Conservation (phyloP, 2,888 invertebrate species). For the Caenorhabditis sp. region DNA sequence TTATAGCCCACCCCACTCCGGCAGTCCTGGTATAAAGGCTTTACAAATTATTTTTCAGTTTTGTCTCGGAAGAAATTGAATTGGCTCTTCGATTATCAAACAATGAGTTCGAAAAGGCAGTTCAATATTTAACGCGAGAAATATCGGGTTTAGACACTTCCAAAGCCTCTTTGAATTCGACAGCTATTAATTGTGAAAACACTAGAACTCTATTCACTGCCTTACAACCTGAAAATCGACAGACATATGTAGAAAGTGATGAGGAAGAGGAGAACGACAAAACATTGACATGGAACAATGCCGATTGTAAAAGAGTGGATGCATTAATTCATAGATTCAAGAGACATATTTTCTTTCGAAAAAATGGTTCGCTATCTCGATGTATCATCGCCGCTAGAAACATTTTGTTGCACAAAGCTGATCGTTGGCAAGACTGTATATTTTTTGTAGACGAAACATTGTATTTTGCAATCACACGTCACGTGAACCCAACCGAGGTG, state of each 20-base stretch:
- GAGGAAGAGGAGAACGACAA: slow-evolving; percentile 21
- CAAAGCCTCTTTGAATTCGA: slow-evolving; percentile 5
- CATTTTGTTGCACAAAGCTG: slow-evolving; percentile 6
- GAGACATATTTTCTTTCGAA: slow-evolving; percentile 17
- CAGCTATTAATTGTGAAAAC: neutral
- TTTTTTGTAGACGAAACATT: slow-evolving; percentile 35
- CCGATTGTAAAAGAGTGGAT: slow-evolving; percentile 7
- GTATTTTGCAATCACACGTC: slow-evolving; percentile 17
- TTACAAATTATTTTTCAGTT: slow-evolving; percentile 24
- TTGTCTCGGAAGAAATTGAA: slow-evolving; percentile 28
- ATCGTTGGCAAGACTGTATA: neutral
- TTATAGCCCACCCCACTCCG: too few relatives aligned
- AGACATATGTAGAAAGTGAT: slow-evolving; percentile 26
- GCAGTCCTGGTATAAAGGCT: too few relatives aligned
- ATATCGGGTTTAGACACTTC: slow-evolving; percentile 27
- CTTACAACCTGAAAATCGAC: neutral
- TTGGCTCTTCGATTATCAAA: slow-evolving; percentile 28
- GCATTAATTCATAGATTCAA: slow-evolving; percentile 12
- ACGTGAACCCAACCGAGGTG: slow-evolving; percentile 30
- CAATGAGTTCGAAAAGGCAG: slow-evolving; percentile 34
- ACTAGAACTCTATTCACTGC: neutral
- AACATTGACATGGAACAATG: slow-evolving; percentile 11
- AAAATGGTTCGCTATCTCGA: slow-evolving; percentile 25
- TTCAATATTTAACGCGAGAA: slow-evolving; percentile 34
- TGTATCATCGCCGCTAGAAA: slow-evolving; percentile 19